Evolutionary conservation across 2,113 vertebrate genomes (phyloP), one percentile per base, ranked within the genome.

Genomic region (Dissostichus mawsoni): DNA sequence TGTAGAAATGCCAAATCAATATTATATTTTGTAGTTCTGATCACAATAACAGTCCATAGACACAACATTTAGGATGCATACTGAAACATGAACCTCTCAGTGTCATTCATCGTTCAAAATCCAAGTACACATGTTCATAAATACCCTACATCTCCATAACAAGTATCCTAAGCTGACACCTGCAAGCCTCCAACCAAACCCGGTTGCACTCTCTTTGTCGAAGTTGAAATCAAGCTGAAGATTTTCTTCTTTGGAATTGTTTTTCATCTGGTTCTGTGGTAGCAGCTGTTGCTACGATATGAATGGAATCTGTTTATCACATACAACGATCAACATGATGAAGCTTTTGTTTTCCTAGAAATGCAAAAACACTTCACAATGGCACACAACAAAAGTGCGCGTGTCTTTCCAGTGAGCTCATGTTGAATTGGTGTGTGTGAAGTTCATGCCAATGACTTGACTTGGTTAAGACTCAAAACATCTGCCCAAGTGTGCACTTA

Each of bases 391-490:
- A 63, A 52, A 80, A 55, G 55, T 20, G 29, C 55, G 13, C 33
- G 10, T 78, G 44, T n/a, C 79, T 55, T 81, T 76, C 64, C 73
- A 25, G 33, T 82, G 84, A 84, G 78, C 51, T 85, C 11, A 89
- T 1, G 9, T 1, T 48, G 70, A 56, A 69, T 33, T 44, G 66
- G n/a, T 76, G 81, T 87, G 25, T 41, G 50, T 3, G 25, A 48
- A 57, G 62, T 51, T 69, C 33, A 16, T 11, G 57, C n/a, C 62
- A 59, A 51, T 11, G 13, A 16, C 11, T 48, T 53, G 66, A 51
- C 14, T n/a, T 44, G 16, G 2, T 56, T 48, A 58, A 76, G 16
- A 45, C 82, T 59, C 44, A 10, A 29, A 29, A 1, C 65, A 65
- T 74, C 23, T 57, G 50, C 12, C 52, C 18, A 58, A 56, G 41